Percentiles rank a stretch among this genome's conserved stretches.
Evolutionary conservation across 2,797 vertebrate species (phyloP).

Genomic region (Betta splendens): DNA sequence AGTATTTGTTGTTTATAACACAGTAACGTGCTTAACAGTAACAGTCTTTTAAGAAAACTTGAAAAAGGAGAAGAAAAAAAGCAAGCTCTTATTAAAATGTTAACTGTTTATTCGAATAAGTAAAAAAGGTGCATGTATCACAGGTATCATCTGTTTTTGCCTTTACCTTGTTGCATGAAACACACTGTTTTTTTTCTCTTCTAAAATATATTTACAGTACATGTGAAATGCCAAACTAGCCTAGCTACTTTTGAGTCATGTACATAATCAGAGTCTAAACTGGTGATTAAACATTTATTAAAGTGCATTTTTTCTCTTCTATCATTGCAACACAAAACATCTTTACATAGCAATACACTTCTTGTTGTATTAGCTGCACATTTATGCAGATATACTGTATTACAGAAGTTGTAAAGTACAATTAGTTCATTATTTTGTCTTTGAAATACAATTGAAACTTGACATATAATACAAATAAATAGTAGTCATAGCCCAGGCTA

Average conservation of each 20-base stretch:
- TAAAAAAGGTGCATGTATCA: constrained; percentile 88
- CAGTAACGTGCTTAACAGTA: neutral
- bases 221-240: constrained; percentile 77
- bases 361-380: constrained; percentile 71
- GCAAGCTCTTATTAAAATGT: constrained; percentile 83
- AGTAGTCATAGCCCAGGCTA: constrained; percentile 88
- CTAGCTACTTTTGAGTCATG: constrained; percentile 78
- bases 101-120: constrained; percentile 89
- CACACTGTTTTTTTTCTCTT: constrained; percentile 58
- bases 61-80: constrained; percentile 42
- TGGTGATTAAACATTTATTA: constrained; percentile 88
- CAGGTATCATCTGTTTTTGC: constrained; percentile 78
- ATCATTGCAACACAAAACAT: constrained; percentile 84
- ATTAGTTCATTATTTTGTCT: constrained; percentile 78
- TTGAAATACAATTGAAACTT: constrained; percentile 86
- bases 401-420: constrained; percentile 80
- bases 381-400: constrained; percentile 66
- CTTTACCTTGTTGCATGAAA: constrained; percentile 77
- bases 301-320: constrained; percentile 85
- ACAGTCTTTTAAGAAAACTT: neutral
- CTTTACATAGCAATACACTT: constrained; percentile 85
- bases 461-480: constrained; percentile 90
- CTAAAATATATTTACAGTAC: constrained; percentile 85
- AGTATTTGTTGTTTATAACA: neutral
- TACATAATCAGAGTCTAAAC: constrained; percentile 84